Evolutionary conservation across 2,113 vertebrate species (phyloP).

Genomic region (Chinchilla lanigera): DNA sequence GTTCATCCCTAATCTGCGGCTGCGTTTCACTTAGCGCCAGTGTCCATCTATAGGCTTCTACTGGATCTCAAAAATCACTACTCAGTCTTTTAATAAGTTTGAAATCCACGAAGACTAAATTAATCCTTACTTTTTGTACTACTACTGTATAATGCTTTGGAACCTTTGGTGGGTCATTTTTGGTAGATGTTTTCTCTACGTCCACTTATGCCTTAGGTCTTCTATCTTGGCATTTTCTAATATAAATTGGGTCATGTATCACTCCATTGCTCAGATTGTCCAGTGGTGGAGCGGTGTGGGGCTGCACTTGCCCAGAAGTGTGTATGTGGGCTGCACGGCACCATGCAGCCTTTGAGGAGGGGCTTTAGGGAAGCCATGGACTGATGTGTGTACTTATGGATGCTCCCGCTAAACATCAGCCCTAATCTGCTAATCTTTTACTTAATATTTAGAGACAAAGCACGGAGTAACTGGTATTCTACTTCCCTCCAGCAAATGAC

Average conservation of each 20-base stretch:
- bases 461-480: background rate
- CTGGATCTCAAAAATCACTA: background rate
- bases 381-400: conserved; percentile 71
- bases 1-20: background rate
- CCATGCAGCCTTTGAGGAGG: conserved; percentile 76
- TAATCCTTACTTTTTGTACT: background rate
- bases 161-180: background rate
- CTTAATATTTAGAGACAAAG: background rate
- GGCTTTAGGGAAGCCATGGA: conserved; percentile 51
- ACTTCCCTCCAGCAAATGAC: background rate
- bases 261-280: background rate
- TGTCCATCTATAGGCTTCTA: background rate
- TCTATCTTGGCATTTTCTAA: background rate
- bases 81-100: conserved; percentile 2
- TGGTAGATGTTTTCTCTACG: background rate
- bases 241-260: background rate
- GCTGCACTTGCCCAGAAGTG: no score
- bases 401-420: conserved; percentile 59
- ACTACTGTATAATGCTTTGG: background rate
- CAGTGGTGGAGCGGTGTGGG: background rate
- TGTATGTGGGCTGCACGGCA: no score
- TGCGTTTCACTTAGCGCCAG: background rate
- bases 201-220: background rate
- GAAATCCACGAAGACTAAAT: background rate
- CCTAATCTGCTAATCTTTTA: background rate